Evolutionary conservation across 2,113 vertebrate species (phyloP).

Genomic region (Mesitornis unicolor): DNA sequence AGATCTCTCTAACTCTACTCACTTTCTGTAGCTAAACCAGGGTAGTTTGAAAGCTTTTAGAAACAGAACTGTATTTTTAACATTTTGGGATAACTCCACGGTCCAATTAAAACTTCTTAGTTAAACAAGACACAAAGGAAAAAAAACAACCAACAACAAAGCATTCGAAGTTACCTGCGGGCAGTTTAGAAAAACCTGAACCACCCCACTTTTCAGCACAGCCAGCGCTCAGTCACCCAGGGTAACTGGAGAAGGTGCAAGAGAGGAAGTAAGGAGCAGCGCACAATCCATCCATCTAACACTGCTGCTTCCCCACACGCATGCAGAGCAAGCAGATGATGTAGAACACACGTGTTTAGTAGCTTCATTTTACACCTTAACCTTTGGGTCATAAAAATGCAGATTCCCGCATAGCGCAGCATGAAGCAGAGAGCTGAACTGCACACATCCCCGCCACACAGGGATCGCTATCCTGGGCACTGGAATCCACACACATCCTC

Average conservation of each 20-base stretch:
- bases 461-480: neutral
- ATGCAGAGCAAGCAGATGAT: neutral
- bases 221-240: neutral
- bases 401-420: neutral
- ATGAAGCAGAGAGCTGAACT: neutral
- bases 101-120: neutral
- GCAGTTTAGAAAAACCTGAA: neutral
- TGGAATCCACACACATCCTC: neutral
- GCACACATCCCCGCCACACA: neutral
- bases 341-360: neutral
- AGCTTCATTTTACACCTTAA: neutral
- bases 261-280: neutral
- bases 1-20: neutral
- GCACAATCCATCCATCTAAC: neutral
- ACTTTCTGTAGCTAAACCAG: neutral
- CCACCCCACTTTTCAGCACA: neutral
- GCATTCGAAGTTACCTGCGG: neutral
- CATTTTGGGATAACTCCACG: neutral
- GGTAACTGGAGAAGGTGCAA: neutral
- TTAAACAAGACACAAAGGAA: neutral
- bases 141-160: neutral
- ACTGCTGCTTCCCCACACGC: neutral
- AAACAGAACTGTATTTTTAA: neutral
- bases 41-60: neutral
- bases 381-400: neutral